phyloP scores from a whole-genome alignment of 2,888 invertebrate genomes.

The Emesis russula region DNA sequence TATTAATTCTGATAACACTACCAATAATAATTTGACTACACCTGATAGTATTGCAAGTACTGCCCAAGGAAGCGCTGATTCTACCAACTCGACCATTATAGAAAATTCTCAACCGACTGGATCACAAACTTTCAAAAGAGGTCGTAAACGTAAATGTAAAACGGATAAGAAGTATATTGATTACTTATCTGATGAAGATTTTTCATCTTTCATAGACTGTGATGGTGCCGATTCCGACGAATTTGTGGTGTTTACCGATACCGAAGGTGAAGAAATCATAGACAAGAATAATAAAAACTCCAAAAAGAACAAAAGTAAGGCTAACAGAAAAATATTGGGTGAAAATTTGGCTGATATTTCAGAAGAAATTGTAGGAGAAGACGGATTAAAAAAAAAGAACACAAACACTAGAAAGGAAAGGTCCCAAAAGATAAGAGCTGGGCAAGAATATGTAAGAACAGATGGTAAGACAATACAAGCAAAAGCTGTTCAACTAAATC shows the following conservation, averaged over 20 bases:
- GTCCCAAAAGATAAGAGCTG: slow-evolving; percentile 13
- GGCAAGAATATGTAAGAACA: slow-evolving; percentile 12
- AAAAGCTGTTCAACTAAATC: slow-evolving; percentile 51
- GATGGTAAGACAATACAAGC: slow-evolving; percentile 19
- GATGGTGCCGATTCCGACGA: slow-evolving; percentile 23
- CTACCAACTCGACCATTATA: not conserved
- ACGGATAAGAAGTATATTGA: slow-evolving; percentile 10
- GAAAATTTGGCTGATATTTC: slow-evolving; percentile 10
- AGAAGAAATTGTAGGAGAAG: slow-evolving; percentile 29
- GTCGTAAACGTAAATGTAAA: slow-evolving; percentile 22
- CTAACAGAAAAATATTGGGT: not conserved
- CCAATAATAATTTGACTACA: not conserved
- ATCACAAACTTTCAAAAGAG: not conserved
- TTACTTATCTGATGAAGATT: slow-evolving; percentile 34
- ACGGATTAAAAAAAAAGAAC: slow-evolving; percentile 48
- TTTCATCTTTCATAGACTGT: slow-evolving; percentile 28
- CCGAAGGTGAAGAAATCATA: not conserved
- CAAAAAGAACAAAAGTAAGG: not conserved
- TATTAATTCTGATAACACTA: not conserved
- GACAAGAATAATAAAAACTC: not conserved
- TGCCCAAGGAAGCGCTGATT: not conserved
- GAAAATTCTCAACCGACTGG: slow-evolving; percentile 1
- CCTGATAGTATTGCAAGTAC: slow-evolving; percentile 7
- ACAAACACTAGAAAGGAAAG: slow-evolving; percentile 48
- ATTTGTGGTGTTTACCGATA: slow-evolving; percentile 25